Percentiles rank a stretch among this genome's conserved stretches.
Conservation (phyloP, 2,797 vertebrate species). For the Hylomyscus alleni region DNA sequence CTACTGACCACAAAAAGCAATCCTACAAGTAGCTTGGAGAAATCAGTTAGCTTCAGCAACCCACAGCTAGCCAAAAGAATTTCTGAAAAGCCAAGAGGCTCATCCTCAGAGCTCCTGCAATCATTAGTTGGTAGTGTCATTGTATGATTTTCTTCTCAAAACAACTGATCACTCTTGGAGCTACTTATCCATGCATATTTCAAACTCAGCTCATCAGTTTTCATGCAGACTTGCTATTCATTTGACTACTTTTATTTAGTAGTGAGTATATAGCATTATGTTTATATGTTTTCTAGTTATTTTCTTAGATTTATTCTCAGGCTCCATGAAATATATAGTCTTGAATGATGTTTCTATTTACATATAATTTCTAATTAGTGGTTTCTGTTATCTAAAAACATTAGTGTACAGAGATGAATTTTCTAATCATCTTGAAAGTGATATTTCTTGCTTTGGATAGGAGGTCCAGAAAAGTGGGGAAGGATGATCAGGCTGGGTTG, state of each 20-base stretch:
- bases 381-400: neutral
- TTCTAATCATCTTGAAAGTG: neutral
- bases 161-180: neutral
- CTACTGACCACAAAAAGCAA: neutral
- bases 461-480: neutral
- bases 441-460: neutral
- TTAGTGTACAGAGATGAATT: neutral
- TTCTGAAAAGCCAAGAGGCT: neutral
- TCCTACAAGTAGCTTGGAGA: neutral
- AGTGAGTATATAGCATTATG: neutral
- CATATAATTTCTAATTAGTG: neutral
- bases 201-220: neutral
- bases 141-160: conserved; percentile 24
- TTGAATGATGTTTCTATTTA: conserved; percentile 6
- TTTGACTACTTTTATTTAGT: neutral
- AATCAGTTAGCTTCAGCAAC: neutral
- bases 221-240: neutral
- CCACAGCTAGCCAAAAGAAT: neutral
- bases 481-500: neutral
- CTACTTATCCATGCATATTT: neutral
- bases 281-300: neutral
- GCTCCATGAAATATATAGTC: neutral
- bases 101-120: neutral
- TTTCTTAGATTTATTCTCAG: conserved; percentile 23
- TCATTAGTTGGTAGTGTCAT: neutral